A percentile compares a stretch with the other conserved stretches of the same genome.
Evolutionary conservation across 2,113 vertebrate species (phyloP).

Genomic region (Melierax canorus): DNA sequence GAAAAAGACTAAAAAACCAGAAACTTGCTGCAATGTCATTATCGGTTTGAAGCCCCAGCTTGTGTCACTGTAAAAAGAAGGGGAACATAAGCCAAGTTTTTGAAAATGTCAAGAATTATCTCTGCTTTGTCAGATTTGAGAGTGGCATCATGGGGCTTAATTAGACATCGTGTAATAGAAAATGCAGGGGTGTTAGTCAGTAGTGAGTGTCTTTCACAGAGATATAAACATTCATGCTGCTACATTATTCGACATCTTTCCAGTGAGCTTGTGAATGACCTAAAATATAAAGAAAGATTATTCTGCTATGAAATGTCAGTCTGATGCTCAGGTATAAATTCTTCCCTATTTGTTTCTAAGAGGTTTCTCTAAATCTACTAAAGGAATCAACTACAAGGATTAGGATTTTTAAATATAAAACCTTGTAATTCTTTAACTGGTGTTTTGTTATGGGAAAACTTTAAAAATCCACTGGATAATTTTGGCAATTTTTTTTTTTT

Average conservation of each 20-base stretch:
- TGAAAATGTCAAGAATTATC: slow-evolving; percentile 71
- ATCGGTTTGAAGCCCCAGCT: slow-evolving; percentile 48
- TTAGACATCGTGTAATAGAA: slow-evolving; percentile 69
- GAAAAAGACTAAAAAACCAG: slow-evolving; percentile 32
- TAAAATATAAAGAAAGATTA: slow-evolving; percentile 62
- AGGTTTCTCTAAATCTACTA: not conserved
- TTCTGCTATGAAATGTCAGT: slow-evolving; percentile 43
- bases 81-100: slow-evolving; percentile 64
- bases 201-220: slow-evolving; percentile 64
- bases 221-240: slow-evolving; percentile 67
- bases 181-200: slow-evolving; percentile 65
- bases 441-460: not conserved
- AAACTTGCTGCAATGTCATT: slow-evolving; percentile 46
- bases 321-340: not conserved
- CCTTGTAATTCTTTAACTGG: not conserved
- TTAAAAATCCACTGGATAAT: not conserved
- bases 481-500: not conserved
- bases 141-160: slow-evolving; percentile 70
- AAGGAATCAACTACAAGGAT: not conserved
- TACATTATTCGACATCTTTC: slow-evolving; percentile 42
- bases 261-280: slow-evolving; percentile 47
- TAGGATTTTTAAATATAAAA: not conserved
- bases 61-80: slow-evolving; percentile 56
- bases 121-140: slow-evolving; percentile 66
- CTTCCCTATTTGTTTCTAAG: not conserved